Percentiles rank a stretch among this genome's conserved stretches.
Conservation (phyloP, 2,888 invertebrate species). For the Leptogaster cylindrica region DNA sequence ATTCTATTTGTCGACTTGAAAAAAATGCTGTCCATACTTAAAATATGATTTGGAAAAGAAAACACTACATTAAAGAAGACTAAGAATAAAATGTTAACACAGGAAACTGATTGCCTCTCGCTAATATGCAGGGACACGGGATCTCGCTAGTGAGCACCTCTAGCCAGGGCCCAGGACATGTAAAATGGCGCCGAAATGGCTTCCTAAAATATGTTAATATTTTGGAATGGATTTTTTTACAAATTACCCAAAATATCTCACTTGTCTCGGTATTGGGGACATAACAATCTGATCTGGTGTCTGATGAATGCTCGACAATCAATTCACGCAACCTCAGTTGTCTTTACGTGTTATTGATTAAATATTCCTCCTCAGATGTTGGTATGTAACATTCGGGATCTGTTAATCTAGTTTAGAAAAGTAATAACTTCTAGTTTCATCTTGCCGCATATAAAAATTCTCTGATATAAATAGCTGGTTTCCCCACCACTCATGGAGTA, state of each 20-base stretch:
- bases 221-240: no score
- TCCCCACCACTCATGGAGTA: no score
- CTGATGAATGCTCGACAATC: conserved; percentile 82
- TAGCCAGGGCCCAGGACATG: conserved; percentile 97
- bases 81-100: conserved; percentile 90
- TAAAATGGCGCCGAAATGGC: conserved; percentile 90
- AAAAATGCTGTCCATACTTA: no score
- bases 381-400: conserved; percentile 45
- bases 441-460: no score
- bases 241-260: no score
- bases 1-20: no score
- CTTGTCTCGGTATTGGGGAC: conserved; percentile 95
- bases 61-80: no score
- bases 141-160: conserved; percentile 87
- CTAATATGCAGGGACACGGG: conserved; percentile 83
- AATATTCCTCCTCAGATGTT: conserved; percentile 73
- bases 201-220: conserved; percentile 63
- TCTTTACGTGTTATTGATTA: conserved; percentile 87
- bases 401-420: no score
- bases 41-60: no score
- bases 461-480: no score
- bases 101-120: conserved; percentile 86
- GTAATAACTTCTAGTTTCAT: no score
- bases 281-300: conserved; percentile 91
- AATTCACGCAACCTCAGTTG: conserved; percentile 91